Evolutionary conservation across 1,140 invertebrate species (phyloP).

Genomic region (Zaprionus camerounensis): DNA sequence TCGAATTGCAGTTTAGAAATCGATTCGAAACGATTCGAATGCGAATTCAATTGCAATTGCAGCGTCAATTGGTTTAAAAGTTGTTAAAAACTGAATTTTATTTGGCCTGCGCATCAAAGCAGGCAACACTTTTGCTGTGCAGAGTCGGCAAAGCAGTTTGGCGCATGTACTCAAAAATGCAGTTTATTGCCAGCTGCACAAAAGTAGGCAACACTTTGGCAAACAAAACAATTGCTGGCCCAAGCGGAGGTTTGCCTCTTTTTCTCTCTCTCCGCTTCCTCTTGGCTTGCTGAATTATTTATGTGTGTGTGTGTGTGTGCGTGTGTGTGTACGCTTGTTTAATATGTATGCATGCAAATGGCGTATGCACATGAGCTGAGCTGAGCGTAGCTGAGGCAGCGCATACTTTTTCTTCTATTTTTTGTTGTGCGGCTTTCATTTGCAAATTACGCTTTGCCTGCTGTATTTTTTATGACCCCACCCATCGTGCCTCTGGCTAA

Average conservation of each 20-base stretch:
- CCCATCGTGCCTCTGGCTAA: not conserved
- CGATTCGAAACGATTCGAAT: not conserved
- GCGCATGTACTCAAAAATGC: constrained; percentile 16
- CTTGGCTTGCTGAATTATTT: constrained; percentile 71
- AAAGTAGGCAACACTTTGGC: constrained; percentile 52
- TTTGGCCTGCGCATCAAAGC: not conserved
- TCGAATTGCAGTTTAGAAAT: constrained; percentile 17
- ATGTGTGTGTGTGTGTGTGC: constrained; percentile 39
- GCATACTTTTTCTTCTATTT: constrained; percentile 18
- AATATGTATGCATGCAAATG: constrained; percentile 67
- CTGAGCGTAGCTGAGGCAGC: constrained; percentile 18
- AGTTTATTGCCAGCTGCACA: constrained; percentile 31
- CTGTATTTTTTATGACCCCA: constrained; percentile 42
- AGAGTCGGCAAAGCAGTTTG: too few species aligned
- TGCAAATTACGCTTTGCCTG: constrained; percentile 59
- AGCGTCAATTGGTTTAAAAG: not conserved
- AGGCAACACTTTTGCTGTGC: constrained; percentile 4
- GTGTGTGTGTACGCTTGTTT: constrained; percentile 12
- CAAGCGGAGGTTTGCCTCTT: not conserved
- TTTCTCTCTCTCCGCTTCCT: not conserved
- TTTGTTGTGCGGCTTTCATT: constrained; percentile 63
- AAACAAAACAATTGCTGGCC: constrained; percentile 18
- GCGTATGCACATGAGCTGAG: constrained; percentile 70
- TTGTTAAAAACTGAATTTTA: not conserved
- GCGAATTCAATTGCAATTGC: not conserved